Evolutionary conservation across 2,888 invertebrate species (phyloP).

Genomic region (Azorinus chamasolen): DNA sequence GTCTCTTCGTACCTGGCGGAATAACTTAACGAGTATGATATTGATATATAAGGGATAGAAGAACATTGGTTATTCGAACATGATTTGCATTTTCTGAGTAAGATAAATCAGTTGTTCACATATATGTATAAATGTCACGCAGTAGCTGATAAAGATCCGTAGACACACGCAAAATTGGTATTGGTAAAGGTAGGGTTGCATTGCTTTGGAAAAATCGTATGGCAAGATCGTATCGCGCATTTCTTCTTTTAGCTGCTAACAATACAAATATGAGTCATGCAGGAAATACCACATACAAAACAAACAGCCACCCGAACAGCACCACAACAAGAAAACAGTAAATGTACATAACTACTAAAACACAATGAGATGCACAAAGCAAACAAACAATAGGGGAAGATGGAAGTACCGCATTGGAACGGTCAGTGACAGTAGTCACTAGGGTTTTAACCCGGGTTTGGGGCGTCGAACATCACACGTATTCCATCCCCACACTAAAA

Average conservation of each 20-base stretch:
- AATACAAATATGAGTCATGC: too few species aligned
- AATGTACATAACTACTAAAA: too few species aligned
- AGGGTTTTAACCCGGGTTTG: constrained; percentile 9
- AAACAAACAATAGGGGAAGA: too few species aligned
- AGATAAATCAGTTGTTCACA: not conserved
- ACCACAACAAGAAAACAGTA: too few species aligned
- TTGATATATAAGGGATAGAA: constrained; percentile 10
- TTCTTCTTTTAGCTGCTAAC: too few species aligned
- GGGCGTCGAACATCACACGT: not conserved
- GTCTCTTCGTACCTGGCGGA: constrained; percentile 2
- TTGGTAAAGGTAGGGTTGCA: constrained; percentile 16
- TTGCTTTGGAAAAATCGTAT: not conserved
- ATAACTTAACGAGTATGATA: not conserved
- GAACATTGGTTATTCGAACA: constrained; percentile 16
- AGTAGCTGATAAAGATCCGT: constrained; percentile 5
- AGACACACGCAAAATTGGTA: too few species aligned
- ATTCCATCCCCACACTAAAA: not conserved
- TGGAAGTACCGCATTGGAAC: too few species aligned
- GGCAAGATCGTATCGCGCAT: not conserved
- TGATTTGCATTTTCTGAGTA: constrained; percentile 9
- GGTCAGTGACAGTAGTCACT: too few species aligned
- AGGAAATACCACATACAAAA: too few species aligned
- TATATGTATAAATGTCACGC: constrained; percentile 5
- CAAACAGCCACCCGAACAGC: too few species aligned
- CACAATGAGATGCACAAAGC: too few species aligned